phyloP scores from a whole-genome alignment of 1,140 invertebrate genomes.

The Ptiloglossa arizonensis region DNA sequence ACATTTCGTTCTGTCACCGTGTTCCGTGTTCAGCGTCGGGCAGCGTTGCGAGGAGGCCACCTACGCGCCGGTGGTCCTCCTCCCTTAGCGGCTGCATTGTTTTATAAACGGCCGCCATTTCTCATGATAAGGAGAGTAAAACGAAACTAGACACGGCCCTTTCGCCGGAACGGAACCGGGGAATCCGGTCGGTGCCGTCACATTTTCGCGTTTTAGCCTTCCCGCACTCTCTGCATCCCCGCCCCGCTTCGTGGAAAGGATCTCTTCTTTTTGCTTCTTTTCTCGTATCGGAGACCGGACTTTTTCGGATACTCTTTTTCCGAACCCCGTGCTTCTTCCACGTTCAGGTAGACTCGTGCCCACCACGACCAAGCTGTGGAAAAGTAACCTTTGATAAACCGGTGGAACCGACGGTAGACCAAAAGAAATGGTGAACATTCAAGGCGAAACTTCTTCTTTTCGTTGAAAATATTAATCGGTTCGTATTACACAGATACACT shows the following conservation, averaged over 20 bases:
- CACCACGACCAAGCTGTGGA: too few relatives aligned
- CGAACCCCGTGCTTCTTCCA: too few relatives aligned
- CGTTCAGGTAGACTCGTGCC: too few relatives aligned
- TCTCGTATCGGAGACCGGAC: too few relatives aligned
- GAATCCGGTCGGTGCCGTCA: constrained; percentile 53
- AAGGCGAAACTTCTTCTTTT: too few relatives aligned
- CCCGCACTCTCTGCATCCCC: neutral
- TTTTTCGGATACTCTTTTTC: too few relatives aligned
- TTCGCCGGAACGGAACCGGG: constrained; percentile 40
- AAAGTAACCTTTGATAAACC: too few relatives aligned
- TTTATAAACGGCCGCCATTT: constrained; percentile 76
- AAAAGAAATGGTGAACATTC: too few relatives aligned
- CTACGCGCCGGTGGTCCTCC: constrained; percentile 73
- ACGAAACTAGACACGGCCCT: constrained; percentile 70
- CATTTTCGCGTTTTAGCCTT: constrained; percentile 35
- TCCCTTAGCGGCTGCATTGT: constrained; percentile 71
- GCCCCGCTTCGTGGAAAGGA: neutral
- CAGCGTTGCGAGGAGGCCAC: constrained; percentile 73
- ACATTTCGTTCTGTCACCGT: constrained; percentile 81
- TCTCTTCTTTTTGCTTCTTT: neutral
- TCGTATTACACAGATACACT: too few relatives aligned
- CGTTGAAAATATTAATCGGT: too few relatives aligned
- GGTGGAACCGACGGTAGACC: too few relatives aligned
- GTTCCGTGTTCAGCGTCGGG: constrained; percentile 72
- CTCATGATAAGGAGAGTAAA: constrained; percentile 77